Conservation (phyloP, 2,888 invertebrate genomes). For the Lydus trimaculatus region DNA sequence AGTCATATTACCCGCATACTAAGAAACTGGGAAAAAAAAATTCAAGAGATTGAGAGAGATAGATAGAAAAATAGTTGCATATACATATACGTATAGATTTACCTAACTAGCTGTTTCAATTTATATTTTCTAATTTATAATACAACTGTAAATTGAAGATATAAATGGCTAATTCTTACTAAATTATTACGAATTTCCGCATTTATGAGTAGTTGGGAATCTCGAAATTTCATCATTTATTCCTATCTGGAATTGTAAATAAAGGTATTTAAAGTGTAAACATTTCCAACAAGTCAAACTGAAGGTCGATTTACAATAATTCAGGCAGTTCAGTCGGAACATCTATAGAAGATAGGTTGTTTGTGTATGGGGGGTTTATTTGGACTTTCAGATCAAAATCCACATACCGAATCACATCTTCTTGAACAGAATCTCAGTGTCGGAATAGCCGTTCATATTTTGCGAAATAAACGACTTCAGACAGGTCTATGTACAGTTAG, state of each 20-base stretch:
- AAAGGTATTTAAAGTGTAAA: neutral
- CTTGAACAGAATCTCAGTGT: too few species aligned
- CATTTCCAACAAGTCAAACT: neutral
- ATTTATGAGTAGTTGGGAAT: neutral
- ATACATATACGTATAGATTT: too few species aligned
- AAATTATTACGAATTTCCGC: constrained; percentile 5
- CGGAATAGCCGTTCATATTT: too few species aligned
- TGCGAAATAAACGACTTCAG: too few species aligned
- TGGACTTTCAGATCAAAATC: too few species aligned
- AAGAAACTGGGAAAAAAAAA: neutral
- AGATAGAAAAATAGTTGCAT: neutral
- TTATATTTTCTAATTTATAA: constrained; percentile 6
- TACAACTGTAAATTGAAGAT: constrained; percentile 6
- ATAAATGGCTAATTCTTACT: neutral
- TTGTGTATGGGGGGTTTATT: too few species aligned
- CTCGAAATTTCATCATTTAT: neutral
- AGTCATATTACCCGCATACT: constrained; percentile 7
- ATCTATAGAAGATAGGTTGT: too few species aligned
- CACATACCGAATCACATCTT: too few species aligned
- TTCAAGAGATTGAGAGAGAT: too few species aligned
- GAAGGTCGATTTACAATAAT: neutral
- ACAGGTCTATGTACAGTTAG: too few species aligned
- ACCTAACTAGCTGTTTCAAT: constrained; percentile 8
- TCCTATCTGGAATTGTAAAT: neutral
- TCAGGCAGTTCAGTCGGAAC: too few species aligned